These are phyloP conservation scores for Venusia cambrica DNA, from an alignment of 2,888 invertebrate genomes.

Conservation along the genomic window DNA sequence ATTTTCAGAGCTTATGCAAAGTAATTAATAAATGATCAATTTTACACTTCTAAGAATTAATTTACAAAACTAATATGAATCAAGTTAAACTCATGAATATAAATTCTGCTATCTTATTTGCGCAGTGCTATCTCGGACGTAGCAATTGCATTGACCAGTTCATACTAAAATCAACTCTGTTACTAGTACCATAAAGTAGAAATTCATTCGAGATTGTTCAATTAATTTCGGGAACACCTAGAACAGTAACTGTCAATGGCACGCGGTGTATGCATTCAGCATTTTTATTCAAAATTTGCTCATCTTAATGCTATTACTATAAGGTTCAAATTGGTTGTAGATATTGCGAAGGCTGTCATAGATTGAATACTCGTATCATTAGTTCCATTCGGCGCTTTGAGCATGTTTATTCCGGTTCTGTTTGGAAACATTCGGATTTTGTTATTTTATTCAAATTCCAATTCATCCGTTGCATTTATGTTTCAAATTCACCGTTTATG, in stretches of 20 bases:
- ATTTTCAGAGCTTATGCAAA: slow-evolving; percentile 1
- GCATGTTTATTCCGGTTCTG: slow-evolving; percentile 47
- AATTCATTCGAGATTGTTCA: slow-evolving; percentile 12
- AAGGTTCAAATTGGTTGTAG: slow-evolving; percentile 16
- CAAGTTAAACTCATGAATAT: slow-evolving; percentile 17
- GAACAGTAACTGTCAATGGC: slow-evolving; percentile 46
- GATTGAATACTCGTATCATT: slow-evolving; percentile 43
- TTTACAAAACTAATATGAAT: slow-evolving; percentile 6
- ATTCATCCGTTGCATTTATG: slow-evolving; percentile 11
- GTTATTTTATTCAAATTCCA: slow-evolving; percentile 22
- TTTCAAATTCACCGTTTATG: slow-evolving; percentile 7
- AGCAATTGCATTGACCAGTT: slow-evolving; percentile 27
- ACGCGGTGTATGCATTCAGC: slow-evolving; percentile 33
- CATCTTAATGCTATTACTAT: slow-evolving; percentile 12
- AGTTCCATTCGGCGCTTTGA: slow-evolving; percentile 46
- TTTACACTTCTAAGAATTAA: too few relatives aligned
- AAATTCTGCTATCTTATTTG: slow-evolving; percentile 48
- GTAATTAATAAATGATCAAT: too few relatives aligned
- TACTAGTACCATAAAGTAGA: slow-evolving; percentile 2
- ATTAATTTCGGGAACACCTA: slow-evolving; percentile 33
- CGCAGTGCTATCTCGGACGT: slow-evolving; percentile 31
- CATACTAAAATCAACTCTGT: slow-evolving; percentile 14
- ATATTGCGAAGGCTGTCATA: slow-evolving; percentile 23
- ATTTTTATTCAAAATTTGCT: slow-evolving; percentile 23
- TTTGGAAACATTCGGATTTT: slow-evolving; percentile 47